Evolutionary conservation across 2,797 vertebrate species (phyloP).

Genomic region (Tapera naevia): DNA sequence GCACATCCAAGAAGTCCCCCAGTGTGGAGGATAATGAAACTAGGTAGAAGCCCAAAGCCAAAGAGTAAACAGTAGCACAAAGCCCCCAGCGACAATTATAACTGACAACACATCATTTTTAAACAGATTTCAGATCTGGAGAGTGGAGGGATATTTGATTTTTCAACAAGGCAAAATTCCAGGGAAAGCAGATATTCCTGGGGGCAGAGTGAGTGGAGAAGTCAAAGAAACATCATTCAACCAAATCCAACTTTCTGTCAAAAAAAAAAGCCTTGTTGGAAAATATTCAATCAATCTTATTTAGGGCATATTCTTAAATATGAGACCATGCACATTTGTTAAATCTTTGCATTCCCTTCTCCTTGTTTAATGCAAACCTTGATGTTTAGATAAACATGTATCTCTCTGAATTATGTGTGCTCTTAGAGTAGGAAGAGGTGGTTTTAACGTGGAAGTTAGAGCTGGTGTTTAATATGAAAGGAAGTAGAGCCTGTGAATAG

Average conservation of each 20-base stretch:
- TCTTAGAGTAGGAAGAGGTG: background rate
- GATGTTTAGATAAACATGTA: background rate
- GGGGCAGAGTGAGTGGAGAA: background rate
- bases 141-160: background rate
- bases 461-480: background rate
- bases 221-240: background rate
- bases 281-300: background rate
- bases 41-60: background rate
- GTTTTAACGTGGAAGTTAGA: background rate
- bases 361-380: background rate
- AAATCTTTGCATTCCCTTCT: background rate
- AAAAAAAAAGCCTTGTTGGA: background rate
- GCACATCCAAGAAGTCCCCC: background rate
- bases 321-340: background rate
- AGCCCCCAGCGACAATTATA: background rate
- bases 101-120: background rate
- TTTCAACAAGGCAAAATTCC: slow-evolving; percentile 17
- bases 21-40: background rate
- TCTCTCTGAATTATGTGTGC: background rate
- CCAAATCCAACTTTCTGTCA: slow-evolving; percentile 2
- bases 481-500: background rate
- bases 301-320: background rate
- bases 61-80: background rate
- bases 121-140: background rate
- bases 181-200: background rate